Conservation (phyloP, 2,888 invertebrate genomes). For the Pollenia labialis region DNA sequence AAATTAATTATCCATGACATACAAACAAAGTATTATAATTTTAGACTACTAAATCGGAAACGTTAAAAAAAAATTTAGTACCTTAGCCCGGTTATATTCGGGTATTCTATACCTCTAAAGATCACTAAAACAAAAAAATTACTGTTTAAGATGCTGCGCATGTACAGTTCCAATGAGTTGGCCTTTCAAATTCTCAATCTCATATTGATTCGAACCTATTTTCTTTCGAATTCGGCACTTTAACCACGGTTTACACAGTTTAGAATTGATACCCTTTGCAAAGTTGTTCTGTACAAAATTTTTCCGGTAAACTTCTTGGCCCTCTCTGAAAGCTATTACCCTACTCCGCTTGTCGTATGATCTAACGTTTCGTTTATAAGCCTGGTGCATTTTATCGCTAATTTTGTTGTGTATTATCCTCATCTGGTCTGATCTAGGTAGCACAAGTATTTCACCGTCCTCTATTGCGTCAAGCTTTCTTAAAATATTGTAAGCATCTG, state of each 20-base stretch:
- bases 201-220: neutral
- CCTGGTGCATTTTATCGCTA: neutral
- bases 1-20: no score
- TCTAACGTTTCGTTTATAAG: no score
- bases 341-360: no score
- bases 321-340: neutral
- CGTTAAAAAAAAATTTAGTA: no score
- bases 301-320: neutral
- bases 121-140: no score
- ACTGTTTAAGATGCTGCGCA: neutral
- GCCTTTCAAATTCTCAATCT: neutral
- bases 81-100: no score
- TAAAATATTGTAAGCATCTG: neutral
- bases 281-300: neutral
- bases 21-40: no score
- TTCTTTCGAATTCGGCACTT: neutral
- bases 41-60: no score
- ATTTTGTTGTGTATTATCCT: no score
- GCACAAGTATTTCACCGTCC: no score
- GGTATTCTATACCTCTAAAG: no score
- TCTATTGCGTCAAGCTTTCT: neutral
- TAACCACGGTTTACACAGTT: conserved; percentile 5
- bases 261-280: conserved; percentile 4
- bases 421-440: neutral
- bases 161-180: neutral